Evolutionary conservation across 2,888 invertebrate genomes (phyloP), one percentile per base, ranked within the genome.

Genomic region (Campoplex nolae): DNA sequence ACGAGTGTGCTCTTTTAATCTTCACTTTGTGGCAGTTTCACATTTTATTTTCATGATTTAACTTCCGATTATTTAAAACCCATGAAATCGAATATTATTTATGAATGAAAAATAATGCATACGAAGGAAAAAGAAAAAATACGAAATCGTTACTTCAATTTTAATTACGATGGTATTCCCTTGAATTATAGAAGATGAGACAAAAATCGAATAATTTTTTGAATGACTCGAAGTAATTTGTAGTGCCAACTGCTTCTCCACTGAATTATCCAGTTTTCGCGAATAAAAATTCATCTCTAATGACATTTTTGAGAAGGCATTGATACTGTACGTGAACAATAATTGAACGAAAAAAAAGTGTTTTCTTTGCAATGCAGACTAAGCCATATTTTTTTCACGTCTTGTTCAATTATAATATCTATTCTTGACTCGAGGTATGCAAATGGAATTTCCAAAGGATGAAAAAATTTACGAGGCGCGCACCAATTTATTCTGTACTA

Each of bases 1-100:
- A 70, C 70, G 45, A 74, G n/a, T 45, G 18, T n/a, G 45, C 32
- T 42, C 9, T 35, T 77, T 70, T 48, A 38, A 48, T 70, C 18
- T 68, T 54, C 35, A 48, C 28, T 42, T 54, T 45, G 48, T 42
- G 75, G 79, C 79, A 83, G 79, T 83, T 86, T 74, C 13, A 35
- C 48, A 16, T 74, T 65, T 83, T 51, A 28, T 74, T 23, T 54
- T 77, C n/a, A 56, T 42, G 16, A 28, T 70, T 23, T 35, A 45
- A 56, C 38, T 58, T 71, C 42, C 28, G 32, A 70, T 35, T 51
- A 79, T 68, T 62, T 28, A 18, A 48, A 32, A 62, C 7, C 74
- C 9, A 58, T 13, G 42, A 35, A 16, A 71, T 70, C 13, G 62
- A 48, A 79, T 75, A 48, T 79, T 58, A 86, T 74, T 56, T 54